Evolutionary conservation across 2,113 vertebrate species (phyloP).

Genomic region (Daphoenositta chrysoptera): DNA sequence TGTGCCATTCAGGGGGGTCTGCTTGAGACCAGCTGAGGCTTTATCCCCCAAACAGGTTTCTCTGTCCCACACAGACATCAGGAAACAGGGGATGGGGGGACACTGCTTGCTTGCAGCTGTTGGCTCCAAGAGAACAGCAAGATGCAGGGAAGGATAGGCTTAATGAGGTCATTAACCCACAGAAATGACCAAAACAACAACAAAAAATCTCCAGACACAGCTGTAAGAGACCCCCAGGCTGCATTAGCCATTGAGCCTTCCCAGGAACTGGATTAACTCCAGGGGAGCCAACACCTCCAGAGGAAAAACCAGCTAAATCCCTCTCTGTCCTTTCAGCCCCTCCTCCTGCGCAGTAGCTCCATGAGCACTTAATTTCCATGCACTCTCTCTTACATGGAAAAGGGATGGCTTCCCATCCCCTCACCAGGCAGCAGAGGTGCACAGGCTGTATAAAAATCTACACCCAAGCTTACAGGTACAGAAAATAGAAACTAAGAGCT

Average conservation of each 20-base stretch:
- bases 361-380: neutral
- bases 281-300: neutral
- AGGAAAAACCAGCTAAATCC: neutral
- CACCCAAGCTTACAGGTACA: neutral
- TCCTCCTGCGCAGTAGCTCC: neutral
- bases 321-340: neutral
- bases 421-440: neutral
- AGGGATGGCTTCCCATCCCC: neutral
- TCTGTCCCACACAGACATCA: neutral
- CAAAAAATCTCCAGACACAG: neutral
- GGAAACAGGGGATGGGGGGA: neutral
- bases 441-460: neutral
- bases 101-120: neutral
- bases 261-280: neutral
- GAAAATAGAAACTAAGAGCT: neutral
- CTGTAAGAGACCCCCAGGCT: neutral
- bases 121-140: neutral
- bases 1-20: neutral
- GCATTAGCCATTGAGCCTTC: neutral
- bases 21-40: neutral
- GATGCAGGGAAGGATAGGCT: neutral
- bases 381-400: neutral
- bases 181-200: neutral
- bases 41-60: neutral
- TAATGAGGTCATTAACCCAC: neutral